Evolutionary conservation across 2,797 vertebrate species (phyloP), one percentile per base, ranked within the genome.

Genomic region (Neostethus bicornis): DNA sequence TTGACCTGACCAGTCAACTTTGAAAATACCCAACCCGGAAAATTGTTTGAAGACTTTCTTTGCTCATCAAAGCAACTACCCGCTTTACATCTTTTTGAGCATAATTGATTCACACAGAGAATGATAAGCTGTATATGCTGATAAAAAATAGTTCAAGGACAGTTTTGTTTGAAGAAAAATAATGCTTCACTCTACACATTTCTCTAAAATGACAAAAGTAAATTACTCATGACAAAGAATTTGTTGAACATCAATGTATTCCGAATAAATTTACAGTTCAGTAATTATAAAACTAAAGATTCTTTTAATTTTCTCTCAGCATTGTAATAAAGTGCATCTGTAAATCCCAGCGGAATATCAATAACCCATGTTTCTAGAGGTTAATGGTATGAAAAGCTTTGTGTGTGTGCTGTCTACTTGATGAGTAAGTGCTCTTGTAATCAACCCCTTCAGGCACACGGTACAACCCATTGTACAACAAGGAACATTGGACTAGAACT

Each of bases 61-160:
- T 52, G 68, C 65, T 86, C 70, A 68, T 88, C 81, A 79, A 78
- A 84, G 68, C 72, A 79, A 81, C 86, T 73, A 64, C 66, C 57
- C 52, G 48, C 79, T 79, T 77, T 83, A 79, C 81, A 88, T 81
- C 66, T 84, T 77, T 79, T 83, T 79, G 62, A 66, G 64, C 1
- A 61, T 85, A 89, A 90, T 87, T 88, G 81, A 90, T 88, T 88
- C 52, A 10, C 34, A n/a, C 34, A 56, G 45, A 70, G 65, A 66
- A 80, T 81, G 79, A 84, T 83, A 77, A 83, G 73, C 86, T 79
- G 69, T 59, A 61, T 76, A 83, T 77, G 65, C 67, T 34, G 85
- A 89, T 90, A 85, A 87, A 79, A 67, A 63, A 63, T 68, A 61
- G 61, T 81, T 83, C 37, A 69, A 79, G 61, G 66, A 84, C 66